phyloP scores from a whole-genome alignment of 35 echinoderm and acorn worm species.

The Apostichopus parvimensis region DNA sequence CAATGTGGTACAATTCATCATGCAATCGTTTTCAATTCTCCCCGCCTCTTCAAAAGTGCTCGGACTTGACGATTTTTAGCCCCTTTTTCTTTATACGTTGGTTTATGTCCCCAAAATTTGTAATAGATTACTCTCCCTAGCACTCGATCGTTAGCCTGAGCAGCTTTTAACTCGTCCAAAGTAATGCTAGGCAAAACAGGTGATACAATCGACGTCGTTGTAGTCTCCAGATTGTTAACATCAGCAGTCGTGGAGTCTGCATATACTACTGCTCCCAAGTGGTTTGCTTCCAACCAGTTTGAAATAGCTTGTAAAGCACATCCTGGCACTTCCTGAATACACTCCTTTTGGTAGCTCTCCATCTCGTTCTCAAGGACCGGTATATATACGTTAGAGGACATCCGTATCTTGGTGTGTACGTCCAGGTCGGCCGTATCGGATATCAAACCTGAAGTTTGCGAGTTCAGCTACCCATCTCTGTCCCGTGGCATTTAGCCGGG shows the following conservation, averaged over 20 bases:
- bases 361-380: not conserved
- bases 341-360: not conserved
- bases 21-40: constrained; percentile 26
- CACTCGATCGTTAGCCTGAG: constrained; percentile 26
- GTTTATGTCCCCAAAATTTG: not conserved
- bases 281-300: not conserved
- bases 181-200: not conserved
- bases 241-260: not conserved
- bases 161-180: not conserved
- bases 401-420: not conserved
- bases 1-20: constrained; percentile 63
- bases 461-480: constrained; percentile 31
- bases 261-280: not conserved
- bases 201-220: not conserved
- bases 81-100: not conserved
- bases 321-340: not conserved
- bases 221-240: not conserved
- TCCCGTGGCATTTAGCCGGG: not conserved
- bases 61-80: not conserved
- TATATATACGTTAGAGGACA: constrained; percentile 6
- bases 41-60: constrained; percentile 28
- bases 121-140: not conserved
- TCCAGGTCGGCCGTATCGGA: constrained; percentile 33
- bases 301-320: not conserved
- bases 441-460: constrained; percentile 1